Percentiles rank a stretch among this genome's conserved stretches.
These are phyloP conservation scores for Osmerus eperlanus DNA, from an alignment of 2,113 vertebrate genomes.

Conservation along the genomic window DNA sequence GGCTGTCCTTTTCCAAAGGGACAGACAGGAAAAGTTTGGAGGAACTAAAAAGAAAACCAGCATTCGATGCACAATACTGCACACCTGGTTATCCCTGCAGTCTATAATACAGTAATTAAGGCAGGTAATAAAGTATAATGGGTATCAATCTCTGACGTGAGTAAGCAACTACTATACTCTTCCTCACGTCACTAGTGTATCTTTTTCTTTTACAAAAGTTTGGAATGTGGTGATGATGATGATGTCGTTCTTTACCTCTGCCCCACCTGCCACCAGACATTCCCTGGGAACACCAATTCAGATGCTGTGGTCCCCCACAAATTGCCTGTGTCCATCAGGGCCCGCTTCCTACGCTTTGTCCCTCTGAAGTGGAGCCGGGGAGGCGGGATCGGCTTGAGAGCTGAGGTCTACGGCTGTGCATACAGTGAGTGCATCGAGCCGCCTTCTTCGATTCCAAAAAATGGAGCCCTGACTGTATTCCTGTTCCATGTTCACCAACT, in stretches of 20 bases:
- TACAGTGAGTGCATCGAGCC: slow-evolving; percentile 77
- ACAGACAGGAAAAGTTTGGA: not conserved
- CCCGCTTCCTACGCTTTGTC: slow-evolving; percentile 78
- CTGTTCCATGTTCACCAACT: too few relatives aligned
- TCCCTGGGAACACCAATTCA: slow-evolving; percentile 79
- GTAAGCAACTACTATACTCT: too few relatives aligned
- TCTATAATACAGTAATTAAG: too few relatives aligned
- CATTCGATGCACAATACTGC: not conserved
- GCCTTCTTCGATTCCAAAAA: not conserved
- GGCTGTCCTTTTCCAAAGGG: not conserved
- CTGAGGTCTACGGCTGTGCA: slow-evolving; percentile 82
- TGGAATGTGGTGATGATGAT: not conserved
- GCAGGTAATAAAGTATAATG: too few relatives aligned
- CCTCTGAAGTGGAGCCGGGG: slow-evolving; percentile 74
- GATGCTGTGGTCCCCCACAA: slow-evolving; percentile 80
- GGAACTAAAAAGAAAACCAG: not conserved
- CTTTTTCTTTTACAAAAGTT: too few relatives aligned
- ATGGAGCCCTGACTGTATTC: too few relatives aligned
- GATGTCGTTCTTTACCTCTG: too few relatives aligned
- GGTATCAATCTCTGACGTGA: too few relatives aligned
- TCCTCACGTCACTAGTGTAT: too few relatives aligned
- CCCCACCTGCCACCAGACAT: slow-evolving; percentile 65
- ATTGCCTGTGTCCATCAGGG: slow-evolving; percentile 73
- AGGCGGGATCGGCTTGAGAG: slow-evolving; percentile 77
- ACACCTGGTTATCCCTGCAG: too few relatives aligned